Percentiles rank a stretch among this genome's conserved stretches.
Conservation (phyloP, 2,888 invertebrate genomes). For the Drosophila ustulata region DNA sequence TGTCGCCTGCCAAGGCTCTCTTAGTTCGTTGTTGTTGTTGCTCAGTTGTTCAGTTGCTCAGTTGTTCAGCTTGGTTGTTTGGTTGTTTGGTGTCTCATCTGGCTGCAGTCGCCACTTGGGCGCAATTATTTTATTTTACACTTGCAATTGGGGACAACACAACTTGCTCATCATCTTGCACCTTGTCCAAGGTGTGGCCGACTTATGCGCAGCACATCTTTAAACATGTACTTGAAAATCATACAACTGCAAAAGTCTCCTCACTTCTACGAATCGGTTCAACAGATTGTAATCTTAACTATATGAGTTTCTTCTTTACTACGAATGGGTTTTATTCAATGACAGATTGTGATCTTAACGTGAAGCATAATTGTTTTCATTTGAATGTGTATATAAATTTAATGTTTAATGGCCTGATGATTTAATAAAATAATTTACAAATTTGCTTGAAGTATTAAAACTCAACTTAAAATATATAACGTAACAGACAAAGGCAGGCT, state of each 20-base stretch:
- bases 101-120: conserved; percentile 61
- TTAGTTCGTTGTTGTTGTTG: conserved; percentile 5
- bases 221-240: background rate
- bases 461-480: too few relatives aligned
- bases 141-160: conserved; percentile 66
- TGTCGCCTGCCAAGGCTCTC: conserved; percentile 74
- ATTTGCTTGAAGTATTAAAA: background rate
- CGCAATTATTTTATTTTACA: conserved; percentile 77
- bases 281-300: background rate
- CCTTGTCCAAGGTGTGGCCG: conserved; percentile 49
- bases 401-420: background rate
- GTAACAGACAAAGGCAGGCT: too few relatives aligned
- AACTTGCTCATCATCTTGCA: conserved; percentile 52
- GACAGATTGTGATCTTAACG: background rate
- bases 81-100: conserved; percentile 36
- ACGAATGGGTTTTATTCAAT: background rate
- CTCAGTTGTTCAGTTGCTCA: too few relatives aligned
- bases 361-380: background rate
- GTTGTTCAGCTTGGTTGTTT: conserved; percentile 1
- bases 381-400: background rate
- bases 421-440: background rate
- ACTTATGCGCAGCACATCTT: background rate
- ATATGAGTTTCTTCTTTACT: background rate
- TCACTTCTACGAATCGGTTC: background rate
- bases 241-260: background rate